Conservation (phyloP, 2,888 invertebrate genomes). For the Thysanoteuthis rhombus region DNA sequence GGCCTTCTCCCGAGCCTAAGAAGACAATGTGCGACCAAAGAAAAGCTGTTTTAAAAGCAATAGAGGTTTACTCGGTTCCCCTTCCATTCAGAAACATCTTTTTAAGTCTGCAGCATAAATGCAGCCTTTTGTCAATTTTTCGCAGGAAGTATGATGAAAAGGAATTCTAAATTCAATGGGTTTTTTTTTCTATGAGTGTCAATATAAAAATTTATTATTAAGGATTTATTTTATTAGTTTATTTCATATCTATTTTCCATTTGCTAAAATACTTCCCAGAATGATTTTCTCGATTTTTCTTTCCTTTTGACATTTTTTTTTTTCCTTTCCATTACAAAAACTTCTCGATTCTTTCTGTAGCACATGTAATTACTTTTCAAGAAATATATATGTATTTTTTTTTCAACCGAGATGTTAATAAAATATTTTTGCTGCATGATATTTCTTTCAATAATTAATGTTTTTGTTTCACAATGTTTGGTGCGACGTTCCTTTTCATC, state of each 20-base stretch:
- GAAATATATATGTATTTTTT: background rate
- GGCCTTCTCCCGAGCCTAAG: background rate
- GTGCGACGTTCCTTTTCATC: background rate
- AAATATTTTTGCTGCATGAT: background rate
- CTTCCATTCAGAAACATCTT: background rate
- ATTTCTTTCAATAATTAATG: background rate
- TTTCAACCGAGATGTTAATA: background rate
- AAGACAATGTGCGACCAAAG: background rate
- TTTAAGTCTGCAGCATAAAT: background rate
- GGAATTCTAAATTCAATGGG: background rate
- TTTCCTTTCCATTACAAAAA: background rate
- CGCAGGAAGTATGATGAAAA: background rate
- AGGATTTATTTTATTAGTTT: background rate
- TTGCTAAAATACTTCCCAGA: background rate
- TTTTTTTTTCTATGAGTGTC: background rate
- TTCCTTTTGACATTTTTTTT: background rate
- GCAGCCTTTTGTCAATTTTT: background rate
- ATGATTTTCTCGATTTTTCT: background rate
- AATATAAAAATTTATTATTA: background rate
- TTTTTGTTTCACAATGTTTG: background rate
- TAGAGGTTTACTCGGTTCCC: background rate
- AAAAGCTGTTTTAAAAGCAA: background rate
- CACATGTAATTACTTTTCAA: background rate
- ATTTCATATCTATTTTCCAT: background rate
- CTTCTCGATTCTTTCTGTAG: background rate